phyloP scores from a whole-genome alignment of 30 jellyfish, hydroid and myxozoan species.

The Turritopsis dohrnii region DNA sequence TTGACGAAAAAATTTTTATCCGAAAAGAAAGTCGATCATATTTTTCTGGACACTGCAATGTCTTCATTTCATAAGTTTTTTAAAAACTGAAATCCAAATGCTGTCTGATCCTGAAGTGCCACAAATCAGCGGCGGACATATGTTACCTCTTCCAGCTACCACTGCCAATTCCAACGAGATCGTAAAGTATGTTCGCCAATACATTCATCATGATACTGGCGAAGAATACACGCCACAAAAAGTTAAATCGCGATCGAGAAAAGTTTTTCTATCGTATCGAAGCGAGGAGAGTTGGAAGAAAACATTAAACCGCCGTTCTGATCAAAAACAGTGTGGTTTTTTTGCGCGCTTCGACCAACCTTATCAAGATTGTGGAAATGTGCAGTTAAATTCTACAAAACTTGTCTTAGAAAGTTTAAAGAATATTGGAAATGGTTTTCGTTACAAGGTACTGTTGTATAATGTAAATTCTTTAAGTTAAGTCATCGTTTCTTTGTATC shows the following conservation, averaged over 20 bases:
- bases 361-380: conserved; percentile 60
- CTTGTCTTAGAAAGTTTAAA: conserved; percentile 55
- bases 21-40: neutral
- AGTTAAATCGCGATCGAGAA: conserved; percentile 17
- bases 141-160: neutral
- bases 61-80: neutral
- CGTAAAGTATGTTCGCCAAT: conserved; percentile 19
- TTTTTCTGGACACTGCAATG: neutral
- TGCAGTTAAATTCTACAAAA: conserved; percentile 40
- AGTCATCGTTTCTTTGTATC: no score
- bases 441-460: conserved; percentile 32
- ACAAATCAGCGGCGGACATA: neutral
- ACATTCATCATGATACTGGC: neutral
- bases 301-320: conserved; percentile 36
- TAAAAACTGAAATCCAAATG: neutral
- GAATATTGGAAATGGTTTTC: conserved; percentile 49
- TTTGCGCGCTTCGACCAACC: conserved; percentile 52
- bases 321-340: conserved; percentile 55
- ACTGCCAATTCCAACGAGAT: conserved; percentile 19
- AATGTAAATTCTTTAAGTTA: neutral
- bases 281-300: conserved; percentile 53
- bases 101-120: neutral
- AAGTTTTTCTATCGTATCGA: conserved; percentile 7
- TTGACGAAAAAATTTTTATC: no score
- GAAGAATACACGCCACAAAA: conserved; percentile 17